These are phyloP conservation scores for Scartelaos histophorus DNA, from an alignment of 2,113 vertebrate species.

Conservation along the genomic window DNA sequence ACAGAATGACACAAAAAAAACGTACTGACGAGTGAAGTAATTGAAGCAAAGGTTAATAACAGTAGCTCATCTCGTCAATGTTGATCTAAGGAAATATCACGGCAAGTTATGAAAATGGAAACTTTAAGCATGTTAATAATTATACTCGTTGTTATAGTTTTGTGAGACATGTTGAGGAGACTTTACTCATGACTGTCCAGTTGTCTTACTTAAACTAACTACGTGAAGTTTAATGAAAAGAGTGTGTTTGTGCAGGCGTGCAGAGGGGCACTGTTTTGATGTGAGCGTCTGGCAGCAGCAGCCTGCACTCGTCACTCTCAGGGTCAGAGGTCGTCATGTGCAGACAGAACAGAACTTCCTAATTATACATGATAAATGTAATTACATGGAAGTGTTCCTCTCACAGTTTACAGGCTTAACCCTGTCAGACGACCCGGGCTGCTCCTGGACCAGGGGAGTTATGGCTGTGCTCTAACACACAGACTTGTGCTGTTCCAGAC, in stretches of 20 bases:
- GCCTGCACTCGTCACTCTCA: conserved; percentile 55
- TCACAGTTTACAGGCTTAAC: conserved; percentile 69
- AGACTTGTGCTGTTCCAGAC: not conserved
- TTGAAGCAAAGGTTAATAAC: too few relatives aligned
- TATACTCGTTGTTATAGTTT: not conserved
- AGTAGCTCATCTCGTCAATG: too few relatives aligned
- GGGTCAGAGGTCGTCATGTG: conserved; percentile 64
- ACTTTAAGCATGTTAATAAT: too few relatives aligned
- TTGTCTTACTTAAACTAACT: not conserved
- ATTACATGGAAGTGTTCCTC: conserved; percentile 68
- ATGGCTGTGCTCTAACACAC: conserved; percentile 5
- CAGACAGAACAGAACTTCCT: conserved; percentile 69
- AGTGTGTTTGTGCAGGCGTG: conserved; percentile 14
- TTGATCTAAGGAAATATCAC: too few relatives aligned
- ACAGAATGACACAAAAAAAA: too few relatives aligned
- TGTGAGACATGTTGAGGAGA: not conserved
- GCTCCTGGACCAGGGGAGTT: conserved; percentile 73
- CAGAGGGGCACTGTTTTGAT: conserved; percentile 34
- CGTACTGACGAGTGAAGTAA: too few relatives aligned
- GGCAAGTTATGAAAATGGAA: too few relatives aligned
- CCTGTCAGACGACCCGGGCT: conserved; percentile 82
- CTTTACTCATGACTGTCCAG: not conserved
- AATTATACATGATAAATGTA: conserved; percentile 75
- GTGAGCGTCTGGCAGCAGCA: conserved; percentile 58
- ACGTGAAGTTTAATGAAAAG: not conserved